Evolutionary conservation across 2,797 vertebrate genomes (phyloP), one percentile per base, ranked within the genome.

Genomic region (Chaunax sp.): DNA sequence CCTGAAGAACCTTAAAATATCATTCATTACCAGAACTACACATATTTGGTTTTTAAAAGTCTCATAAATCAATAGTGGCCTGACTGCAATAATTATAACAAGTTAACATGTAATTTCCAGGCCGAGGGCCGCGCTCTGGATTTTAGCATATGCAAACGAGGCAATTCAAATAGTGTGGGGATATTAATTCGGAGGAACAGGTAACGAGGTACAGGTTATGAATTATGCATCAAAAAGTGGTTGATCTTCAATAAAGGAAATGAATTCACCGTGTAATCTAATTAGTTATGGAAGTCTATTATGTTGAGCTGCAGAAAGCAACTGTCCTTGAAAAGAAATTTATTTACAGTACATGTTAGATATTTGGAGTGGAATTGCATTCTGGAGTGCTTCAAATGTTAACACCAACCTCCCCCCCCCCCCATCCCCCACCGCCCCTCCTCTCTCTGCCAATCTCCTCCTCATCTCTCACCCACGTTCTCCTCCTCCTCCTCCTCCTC

Each of bases 61-160:
- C 97, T 97, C 97, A 99, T 99, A 99, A 99, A 99, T 99, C 98
- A 99, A 98, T 96, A 98, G 96, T 95, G 96, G 96, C 94, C 96
- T 97, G 97, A 98, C 97, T 99, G 96, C 96, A 98, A 98, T 99
- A 99, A 99, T 99, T 99, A 98, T 97, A 98, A 98, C 96, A 98
- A 99, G 98, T 99, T 98, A 99, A 98, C 96, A 96, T 97, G 97
- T 98, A 97, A 99, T 99, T 99, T 98, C 97, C 95, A 93, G 95
- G 95, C 97, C 95, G 96, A 98, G 97, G 95, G 95, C 96, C 94
- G 95, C 93, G 82, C 93, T 92, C 94, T 95, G 94, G 95, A 96
- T 96, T 98, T 98, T 97, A 98, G 97, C 97, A 99, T 99, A 99
- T 99, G 97, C 98, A 99, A 98, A 99, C 95, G 96, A 99, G 96